Conservation (phyloP, 1,140 invertebrate species). For the Phymorhynchus buccinoides region DNA sequence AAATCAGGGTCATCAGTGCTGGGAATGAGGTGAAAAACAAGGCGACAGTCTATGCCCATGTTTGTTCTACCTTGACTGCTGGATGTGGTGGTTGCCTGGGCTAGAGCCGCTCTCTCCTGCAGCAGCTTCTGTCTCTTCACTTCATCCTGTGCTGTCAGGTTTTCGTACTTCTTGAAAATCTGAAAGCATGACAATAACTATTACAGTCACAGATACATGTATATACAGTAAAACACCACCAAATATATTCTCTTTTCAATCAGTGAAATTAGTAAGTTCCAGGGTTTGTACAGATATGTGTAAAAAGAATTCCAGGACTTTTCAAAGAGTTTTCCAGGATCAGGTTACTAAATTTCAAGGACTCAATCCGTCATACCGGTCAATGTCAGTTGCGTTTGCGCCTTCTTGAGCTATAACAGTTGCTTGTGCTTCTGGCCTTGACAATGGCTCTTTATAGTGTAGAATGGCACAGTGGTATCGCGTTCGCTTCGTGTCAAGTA, state of each 20-base stretch:
- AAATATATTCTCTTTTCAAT: too few relatives aligned
- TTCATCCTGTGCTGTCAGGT: conserved; percentile 51
- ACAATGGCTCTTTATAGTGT: too few relatives aligned
- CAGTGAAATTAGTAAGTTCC: too few relatives aligned
- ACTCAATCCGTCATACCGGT: too few relatives aligned
- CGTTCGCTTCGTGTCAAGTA: too few relatives aligned
- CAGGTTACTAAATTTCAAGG: too few relatives aligned
- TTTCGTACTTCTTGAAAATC: conserved; percentile 67
- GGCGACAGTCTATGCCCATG: neutral
- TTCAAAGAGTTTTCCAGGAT: too few relatives aligned
- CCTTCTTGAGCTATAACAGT: too few relatives aligned
- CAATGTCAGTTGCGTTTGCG: too few relatives aligned
- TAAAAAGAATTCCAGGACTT: neutral
- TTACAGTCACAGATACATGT: neutral
- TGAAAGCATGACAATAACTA: conserved; percentile 43
- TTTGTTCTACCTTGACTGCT: conserved; percentile 10
- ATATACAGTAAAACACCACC: neutral
- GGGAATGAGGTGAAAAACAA: neutral
- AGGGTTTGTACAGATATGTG: neutral
- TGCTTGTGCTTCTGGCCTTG: too few relatives aligned
- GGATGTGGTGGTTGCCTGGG: neutral
- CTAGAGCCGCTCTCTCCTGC: conserved; percentile 40
- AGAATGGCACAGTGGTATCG: too few relatives aligned
- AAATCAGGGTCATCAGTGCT: neutral
- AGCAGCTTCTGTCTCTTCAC: conserved; percentile 41